Evolutionary conservation across 2,888 invertebrate species (phyloP).

Genomic region (Troides oblongomaculatus): DNA sequence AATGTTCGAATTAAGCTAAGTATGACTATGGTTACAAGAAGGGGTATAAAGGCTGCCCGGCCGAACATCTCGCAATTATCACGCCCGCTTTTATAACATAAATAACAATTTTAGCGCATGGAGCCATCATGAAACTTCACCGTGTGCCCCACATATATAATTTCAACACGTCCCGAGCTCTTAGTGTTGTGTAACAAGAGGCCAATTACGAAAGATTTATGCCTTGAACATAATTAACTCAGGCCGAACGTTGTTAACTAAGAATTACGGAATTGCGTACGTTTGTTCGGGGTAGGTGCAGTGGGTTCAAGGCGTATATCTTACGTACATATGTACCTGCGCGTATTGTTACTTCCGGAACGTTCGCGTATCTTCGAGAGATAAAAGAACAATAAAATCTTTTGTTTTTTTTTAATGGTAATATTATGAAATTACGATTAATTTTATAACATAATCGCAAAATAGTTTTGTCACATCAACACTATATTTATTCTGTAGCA

Average conservation of each 20-base stretch:
- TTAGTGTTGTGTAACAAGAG: slow-evolving; percentile 78
- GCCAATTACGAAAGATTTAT: slow-evolving; percentile 81
- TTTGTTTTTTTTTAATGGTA: too few species aligned
- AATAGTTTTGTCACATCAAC: too few species aligned
- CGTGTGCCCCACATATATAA: slow-evolving; percentile 74
- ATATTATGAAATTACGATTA: too few species aligned
- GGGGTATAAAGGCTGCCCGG: slow-evolving; percentile 21
- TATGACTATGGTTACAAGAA: slow-evolving; percentile 7
- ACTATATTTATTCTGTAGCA: too few species aligned
- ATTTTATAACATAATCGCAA: too few species aligned
- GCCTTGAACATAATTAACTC: slow-evolving; percentile 79
- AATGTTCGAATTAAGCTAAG: slow-evolving; percentile 6
- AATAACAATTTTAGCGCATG: slow-evolving; percentile 46
- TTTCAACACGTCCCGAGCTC: slow-evolving; percentile 75
- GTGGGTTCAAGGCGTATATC: slow-evolving; percentile 8
- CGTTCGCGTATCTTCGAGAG: too few species aligned
- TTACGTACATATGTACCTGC: not conserved
- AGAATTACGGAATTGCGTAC: slow-evolving; percentile 66
- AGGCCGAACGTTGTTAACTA: slow-evolving; percentile 76
- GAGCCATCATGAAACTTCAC: slow-evolving; percentile 58
- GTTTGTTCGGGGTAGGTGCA: slow-evolving; percentile 39
- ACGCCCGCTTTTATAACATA: slow-evolving; percentile 43
- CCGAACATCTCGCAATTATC: slow-evolving; percentile 36
- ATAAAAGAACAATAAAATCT: too few species aligned
- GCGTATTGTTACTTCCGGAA: not conserved